Evolutionary conservation across 2,888 invertebrate species (phyloP).

Genomic region (Oscheius sp.): DNA sequence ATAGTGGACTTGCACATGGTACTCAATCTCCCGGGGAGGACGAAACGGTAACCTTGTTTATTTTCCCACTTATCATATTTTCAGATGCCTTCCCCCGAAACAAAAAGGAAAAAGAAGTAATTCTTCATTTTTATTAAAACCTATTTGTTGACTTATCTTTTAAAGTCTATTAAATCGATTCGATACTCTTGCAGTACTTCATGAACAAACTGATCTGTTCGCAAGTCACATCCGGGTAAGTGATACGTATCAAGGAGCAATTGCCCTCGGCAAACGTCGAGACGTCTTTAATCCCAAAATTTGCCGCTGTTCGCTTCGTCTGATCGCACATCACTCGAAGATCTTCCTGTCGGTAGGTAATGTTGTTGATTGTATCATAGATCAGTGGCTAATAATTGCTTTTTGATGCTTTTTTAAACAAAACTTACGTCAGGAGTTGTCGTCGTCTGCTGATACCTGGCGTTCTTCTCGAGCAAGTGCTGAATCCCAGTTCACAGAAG

Average conservation of each 20-base stretch:
- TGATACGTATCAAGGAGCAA: constrained; percentile 52
- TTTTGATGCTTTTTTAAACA: neutral
- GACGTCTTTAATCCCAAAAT: constrained; percentile 54
- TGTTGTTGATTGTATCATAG: constrained; percentile 43
- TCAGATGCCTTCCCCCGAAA: neutral
- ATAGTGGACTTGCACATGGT: neutral
- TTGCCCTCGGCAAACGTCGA: constrained; percentile 54
- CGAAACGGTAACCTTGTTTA: neutral
- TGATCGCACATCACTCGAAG: constrained; percentile 45
- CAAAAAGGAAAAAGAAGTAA: constrained; percentile 1
- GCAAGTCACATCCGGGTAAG: constrained; percentile 56
- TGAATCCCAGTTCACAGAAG: neutral
- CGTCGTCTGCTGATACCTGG: neutral
- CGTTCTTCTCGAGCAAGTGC: constrained; percentile 22
- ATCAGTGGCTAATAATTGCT: constrained; percentile 42
- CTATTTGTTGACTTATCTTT: neutral
- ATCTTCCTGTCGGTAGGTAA: constrained; percentile 44
- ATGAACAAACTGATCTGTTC: constrained; percentile 53
- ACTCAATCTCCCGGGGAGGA: neutral
- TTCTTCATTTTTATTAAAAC: constrained; percentile 2
- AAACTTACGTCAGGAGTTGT: constrained; percentile 8
- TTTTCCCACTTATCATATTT: neutral
- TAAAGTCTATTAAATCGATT: constrained; percentile 9
- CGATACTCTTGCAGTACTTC: constrained; percentile 44
- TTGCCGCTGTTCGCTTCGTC: constrained; percentile 45